Evolutionary conservation across 2,113 vertebrate genomes (phyloP).

Genomic region (Carollia perspicillata): DNA sequence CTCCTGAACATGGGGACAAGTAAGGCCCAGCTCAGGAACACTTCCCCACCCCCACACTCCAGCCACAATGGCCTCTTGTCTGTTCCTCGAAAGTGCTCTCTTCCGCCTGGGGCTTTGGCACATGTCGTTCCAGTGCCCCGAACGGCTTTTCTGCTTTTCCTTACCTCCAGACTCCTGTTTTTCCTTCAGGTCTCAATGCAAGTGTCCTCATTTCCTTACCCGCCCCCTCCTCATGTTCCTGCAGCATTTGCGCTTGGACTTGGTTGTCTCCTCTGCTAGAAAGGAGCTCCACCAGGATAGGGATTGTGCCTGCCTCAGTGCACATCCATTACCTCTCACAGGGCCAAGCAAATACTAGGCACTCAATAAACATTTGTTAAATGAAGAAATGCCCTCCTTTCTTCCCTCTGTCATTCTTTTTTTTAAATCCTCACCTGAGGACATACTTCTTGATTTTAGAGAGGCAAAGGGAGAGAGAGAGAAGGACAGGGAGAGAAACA

Average conservation of each 20-base stretch:
- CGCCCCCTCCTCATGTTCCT: neutral
- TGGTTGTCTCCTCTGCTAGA: constrained; percentile 21
- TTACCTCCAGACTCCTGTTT: constrained; percentile 50
- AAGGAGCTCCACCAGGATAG: neutral
- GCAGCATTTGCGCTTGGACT: neutral
- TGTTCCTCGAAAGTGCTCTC: constrained; percentile 69
- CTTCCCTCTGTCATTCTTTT: neutral
- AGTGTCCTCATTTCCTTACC: constrained; percentile 24
- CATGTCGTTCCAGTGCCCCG: neutral
- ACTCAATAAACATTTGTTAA: neutral
- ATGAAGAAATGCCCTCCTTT: constrained; percentile 12
- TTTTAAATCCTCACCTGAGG: no score
- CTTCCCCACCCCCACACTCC: constrained; percentile 40
- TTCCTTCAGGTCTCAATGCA: constrained; percentile 24
- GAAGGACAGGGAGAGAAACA: no score
- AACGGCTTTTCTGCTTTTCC: neutral
- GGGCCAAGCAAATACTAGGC: neutral
- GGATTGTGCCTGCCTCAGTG: neutral
- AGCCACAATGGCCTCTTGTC: constrained; percentile 66
- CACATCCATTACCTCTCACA: neutral
- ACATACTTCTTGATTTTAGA: no score
- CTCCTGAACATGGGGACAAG: constrained; percentile 14
- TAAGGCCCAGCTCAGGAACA: constrained; percentile 24
- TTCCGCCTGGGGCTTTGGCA: constrained; percentile 53
- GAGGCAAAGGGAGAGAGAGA: no score